These are phyloP conservation scores for Netelia virgata DNA, from an alignment of 2,888 invertebrate genomes.

Conservation along the genomic window DNA sequence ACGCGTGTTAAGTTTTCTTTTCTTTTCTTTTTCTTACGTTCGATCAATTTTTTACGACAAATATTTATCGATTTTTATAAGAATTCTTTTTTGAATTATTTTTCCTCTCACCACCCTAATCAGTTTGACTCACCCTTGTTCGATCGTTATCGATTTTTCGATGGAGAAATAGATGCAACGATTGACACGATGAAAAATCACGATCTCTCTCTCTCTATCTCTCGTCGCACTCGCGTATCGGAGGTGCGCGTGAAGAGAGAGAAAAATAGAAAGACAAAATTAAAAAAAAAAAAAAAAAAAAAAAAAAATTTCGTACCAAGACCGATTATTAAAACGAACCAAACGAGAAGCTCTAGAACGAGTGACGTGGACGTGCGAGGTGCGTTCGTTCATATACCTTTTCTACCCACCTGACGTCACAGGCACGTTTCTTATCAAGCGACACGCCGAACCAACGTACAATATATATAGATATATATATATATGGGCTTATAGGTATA, in stretches of 20 bases:
- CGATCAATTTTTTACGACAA: too few species aligned
- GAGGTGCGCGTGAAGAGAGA: not conserved
- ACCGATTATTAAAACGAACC: constrained; percentile 69
- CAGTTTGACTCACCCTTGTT: not conserved
- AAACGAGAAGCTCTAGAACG: constrained; percentile 80
- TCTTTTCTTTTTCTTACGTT: too few species aligned
- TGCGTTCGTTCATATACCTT: constrained; percentile 83
- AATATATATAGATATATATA: not conserved
- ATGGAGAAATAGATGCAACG: not conserved
- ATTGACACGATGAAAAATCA: not conserved
- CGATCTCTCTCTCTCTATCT: not conserved
- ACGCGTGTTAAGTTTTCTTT: too few species aligned
- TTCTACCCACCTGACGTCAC: constrained; percentile 80
- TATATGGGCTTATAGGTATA: too few species aligned
- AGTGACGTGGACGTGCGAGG: constrained; percentile 83
- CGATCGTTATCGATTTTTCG: not conserved
- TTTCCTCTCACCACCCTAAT: not conserved
- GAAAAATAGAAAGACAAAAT: not conserved
- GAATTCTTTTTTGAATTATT: not conserved
- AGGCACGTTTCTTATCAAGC: constrained; percentile 82
- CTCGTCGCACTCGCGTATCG: not conserved
- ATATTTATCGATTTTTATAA: not conserved
- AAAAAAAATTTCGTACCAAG: constrained; percentile 11
- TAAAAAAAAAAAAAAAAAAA: constrained; percentile 13
- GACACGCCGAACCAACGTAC: constrained; percentile 41